Base-by-base conservation (phyloP, 2,888 invertebrate species). In the Euphydryas editha region DNA sequence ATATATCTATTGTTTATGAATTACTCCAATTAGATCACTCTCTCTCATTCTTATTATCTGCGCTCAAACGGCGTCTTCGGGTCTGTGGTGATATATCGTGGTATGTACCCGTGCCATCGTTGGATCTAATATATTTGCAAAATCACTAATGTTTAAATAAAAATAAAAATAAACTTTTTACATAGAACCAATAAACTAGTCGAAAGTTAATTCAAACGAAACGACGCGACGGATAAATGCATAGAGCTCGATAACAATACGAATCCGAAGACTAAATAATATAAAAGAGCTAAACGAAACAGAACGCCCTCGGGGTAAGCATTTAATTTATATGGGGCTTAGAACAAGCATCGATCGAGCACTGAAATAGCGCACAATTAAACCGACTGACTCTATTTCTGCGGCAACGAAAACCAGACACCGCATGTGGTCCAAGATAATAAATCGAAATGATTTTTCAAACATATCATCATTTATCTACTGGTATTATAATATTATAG, bases 351-450 rank as follows among this genome's bases (percentile, higher is more conserved):
- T 73, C 70, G 71, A 73, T 67, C 66, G 24, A 37, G 62, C 57
- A 75, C 78, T 58, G 69, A 76, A 80, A 83, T 84, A 84, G 80
- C 51, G 24, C 74, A 81, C 86, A 84, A 85, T 85, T 83, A 85
- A 81, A 82, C 72, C 72, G 69, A 59, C 71, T 75, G 70, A 21
- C 69, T 75, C 79, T 87, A 86, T 86, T 86, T 85, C 80, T 80
- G 83, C 72, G 67, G 72, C 72, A 81, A 85, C 81, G 76, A 75
- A 77, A 81, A 80, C 74, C 85, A 85, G 86, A 75, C 73, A 75
- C n/a, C 8, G 37, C 17, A 75, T 68, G 64, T 74, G 78, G 79
- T 71, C 24, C 60, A 67, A 67, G 58, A 20, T 39, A 15, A 20
- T 21, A 39, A 13, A 17, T 8, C 10, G n/a, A 20, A 24, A 17